A percentile compares a stretch with the other conserved stretches of the same genome.
Conservation (phyloP, 2,888 invertebrate genomes). For the Melinaea marsaeus region DNA sequence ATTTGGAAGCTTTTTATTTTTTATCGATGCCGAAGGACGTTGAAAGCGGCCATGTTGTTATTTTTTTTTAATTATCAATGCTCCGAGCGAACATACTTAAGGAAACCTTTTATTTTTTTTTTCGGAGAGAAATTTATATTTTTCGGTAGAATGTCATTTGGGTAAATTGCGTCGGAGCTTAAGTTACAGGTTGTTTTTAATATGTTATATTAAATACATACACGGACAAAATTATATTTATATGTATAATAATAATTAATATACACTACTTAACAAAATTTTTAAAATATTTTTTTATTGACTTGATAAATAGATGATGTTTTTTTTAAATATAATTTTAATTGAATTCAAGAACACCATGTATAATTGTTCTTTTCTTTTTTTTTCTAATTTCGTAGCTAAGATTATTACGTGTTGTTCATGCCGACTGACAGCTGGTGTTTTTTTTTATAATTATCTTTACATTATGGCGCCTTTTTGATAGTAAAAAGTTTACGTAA, state of each 20-base stretch:
- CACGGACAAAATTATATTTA: neutral
- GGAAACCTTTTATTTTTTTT: slow-evolving; percentile 34
- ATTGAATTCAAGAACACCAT: slow-evolving; percentile 15
- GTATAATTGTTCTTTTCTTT: slow-evolving; percentile 18
- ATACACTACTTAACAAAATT: neutral
- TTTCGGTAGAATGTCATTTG: slow-evolving; percentile 58
- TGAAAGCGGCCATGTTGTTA: slow-evolving; percentile 62
- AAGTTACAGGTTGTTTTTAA: slow-evolving; percentile 31
- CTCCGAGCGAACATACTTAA: slow-evolving; percentile 41
- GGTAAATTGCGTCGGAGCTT: slow-evolving; percentile 44
- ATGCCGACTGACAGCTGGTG: slow-evolving; percentile 35
- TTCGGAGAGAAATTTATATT: slow-evolving; percentile 32
- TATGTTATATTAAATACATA: no score
- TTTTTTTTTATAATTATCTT: slow-evolving; percentile 21
- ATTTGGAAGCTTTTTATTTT: slow-evolving; percentile 60
- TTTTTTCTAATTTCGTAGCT: slow-evolving; percentile 28
- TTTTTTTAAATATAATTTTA: neutral
- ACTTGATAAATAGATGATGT: no score
- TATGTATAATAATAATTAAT: neutral
- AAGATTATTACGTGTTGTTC: slow-evolving; percentile 37
- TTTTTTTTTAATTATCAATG: slow-evolving; percentile 63
- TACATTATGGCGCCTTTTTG: slow-evolving; percentile 6
- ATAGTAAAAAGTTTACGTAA: slow-evolving; percentile 4
- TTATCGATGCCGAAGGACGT: slow-evolving; percentile 49
- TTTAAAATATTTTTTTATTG: no score